These are phyloP conservation scores for Motacilla alba DNA, from an alignment of 2,113 vertebrate genomes.

Conservation along the genomic window DNA sequence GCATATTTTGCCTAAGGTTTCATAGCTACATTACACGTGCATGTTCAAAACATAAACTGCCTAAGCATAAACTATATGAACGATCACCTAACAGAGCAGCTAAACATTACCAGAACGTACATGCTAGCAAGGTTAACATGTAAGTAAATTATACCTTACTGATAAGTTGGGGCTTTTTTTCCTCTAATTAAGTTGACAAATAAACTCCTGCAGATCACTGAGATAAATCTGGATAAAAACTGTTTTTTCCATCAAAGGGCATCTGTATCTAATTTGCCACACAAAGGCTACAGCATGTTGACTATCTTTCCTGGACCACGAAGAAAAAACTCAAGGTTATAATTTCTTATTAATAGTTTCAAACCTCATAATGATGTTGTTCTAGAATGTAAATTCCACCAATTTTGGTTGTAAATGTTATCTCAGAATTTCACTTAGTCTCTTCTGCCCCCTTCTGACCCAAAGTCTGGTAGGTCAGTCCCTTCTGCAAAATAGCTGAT, in stretches of 20 bases:
- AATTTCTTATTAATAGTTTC: neutral
- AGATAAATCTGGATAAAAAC: neutral
- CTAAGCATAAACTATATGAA: neutral
- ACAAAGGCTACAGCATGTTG: neutral
- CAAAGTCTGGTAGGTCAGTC: neutral
- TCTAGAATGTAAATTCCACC: neutral
- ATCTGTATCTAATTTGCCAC: neutral
- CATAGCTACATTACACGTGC: neutral
- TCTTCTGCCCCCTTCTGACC: neutral
- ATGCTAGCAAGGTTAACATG: neutral
- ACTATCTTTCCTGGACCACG: neutral
- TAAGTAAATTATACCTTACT: neutral
- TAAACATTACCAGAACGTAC: neutral
- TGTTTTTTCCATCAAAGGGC: neutral
- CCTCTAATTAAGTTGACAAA: neutral
- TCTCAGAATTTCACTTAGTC: neutral
- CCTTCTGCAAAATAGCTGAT: neutral
- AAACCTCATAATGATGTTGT: neutral
- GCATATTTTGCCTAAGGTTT: conserved; percentile 20
- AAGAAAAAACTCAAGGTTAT: neutral
- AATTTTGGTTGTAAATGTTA: neutral
- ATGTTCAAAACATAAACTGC: neutral
- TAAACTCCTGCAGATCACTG: neutral
- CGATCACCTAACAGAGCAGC: neutral
- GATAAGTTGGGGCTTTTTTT: neutral